phyloP scores from a whole-genome alignment of 2,888 invertebrate genomes.

The Dolomedes plantarius region DNA sequence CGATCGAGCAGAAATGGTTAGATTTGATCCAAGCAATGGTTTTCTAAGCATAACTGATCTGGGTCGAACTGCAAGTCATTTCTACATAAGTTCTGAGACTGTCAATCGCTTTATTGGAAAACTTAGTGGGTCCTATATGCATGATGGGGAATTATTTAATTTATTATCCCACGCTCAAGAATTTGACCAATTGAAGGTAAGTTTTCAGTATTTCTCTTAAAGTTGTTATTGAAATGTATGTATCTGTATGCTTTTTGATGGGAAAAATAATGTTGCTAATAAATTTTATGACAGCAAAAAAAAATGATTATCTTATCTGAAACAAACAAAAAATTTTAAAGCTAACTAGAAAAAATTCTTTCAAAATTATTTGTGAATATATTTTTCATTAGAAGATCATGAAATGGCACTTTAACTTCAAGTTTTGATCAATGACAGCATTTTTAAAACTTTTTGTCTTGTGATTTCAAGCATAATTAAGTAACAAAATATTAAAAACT shows the following conservation, averaged over 20 bases:
- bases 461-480: no score
- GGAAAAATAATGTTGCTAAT: no score
- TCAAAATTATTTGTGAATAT: no score
- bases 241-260: constrained; percentile 56
- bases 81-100: constrained; percentile 97
- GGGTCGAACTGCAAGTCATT: constrained; percentile 97
- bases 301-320: no score
- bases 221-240: constrained; percentile 9
- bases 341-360: no score
- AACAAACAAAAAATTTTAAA: no score
- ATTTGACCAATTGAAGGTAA: constrained; percentile 94
- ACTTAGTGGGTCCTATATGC: constrained; percentile 80
- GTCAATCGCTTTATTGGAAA: constrained; percentile 89
- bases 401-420: no score
- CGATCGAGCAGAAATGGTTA: constrained; percentile 95
- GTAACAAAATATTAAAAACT: no score
- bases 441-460: no score
- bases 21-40: constrained; percentile 90
- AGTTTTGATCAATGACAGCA: no score
- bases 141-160: constrained; percentile 88
- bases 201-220: neutral
- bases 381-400: no score
- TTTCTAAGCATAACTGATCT: constrained; percentile 85
- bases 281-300: no score
- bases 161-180: constrained; percentile 95